Base-by-base conservation (phyloP, 2,888 invertebrate species). In the Homarus gammarus region DNA sequence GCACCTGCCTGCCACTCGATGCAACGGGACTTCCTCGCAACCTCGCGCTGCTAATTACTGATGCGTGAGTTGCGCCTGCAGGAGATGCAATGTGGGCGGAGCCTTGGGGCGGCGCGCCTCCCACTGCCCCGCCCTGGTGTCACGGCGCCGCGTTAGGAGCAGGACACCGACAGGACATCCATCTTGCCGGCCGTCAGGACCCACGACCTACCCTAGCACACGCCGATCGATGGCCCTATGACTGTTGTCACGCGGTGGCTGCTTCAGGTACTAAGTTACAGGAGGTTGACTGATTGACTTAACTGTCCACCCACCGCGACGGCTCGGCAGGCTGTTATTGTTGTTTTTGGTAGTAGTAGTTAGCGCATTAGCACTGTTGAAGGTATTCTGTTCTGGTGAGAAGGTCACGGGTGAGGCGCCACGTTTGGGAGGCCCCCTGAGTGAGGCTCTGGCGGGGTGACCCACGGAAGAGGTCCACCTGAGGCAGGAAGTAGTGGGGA, bases 401-500 rank as follows among this genome's bases (percentile, higher is more conserved):
- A 94, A 98, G 96, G 94, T 98, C 98, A 89, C 98, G 94, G 18
- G 98, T 97, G 87, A 98, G 95, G 93, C 97, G 95, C 98, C 98
- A 98, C 93, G 97, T 97, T 94, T 98, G 97, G 94, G 98, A 98
- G 81, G 98, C 97, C 3, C 98, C 98, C 94, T 97, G 97, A 94
- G 98, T 98, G 93, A 99, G 95, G 3, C 97, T 96, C 93, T 96
- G 96, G 90, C 97, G 96, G 44, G 97, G 97, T 94, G 98, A 98
- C 90, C 98, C 98, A 94, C 97, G 97, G 94, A 99, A 98, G 92
- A 99, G 95, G 94, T 99, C 98, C 93, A 99, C 95, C 93, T 97
- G 97, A 22, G 98, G 98, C 90, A 99, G 95, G 94, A 99, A 99
- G 94, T 99, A 99, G 94, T 99, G 98, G 40, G 98, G 98, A 94